These are phyloP conservation scores for Neodon shergylaensis DNA, from an alignment of 2,113 vertebrate species.

Conservation along the genomic window DNA sequence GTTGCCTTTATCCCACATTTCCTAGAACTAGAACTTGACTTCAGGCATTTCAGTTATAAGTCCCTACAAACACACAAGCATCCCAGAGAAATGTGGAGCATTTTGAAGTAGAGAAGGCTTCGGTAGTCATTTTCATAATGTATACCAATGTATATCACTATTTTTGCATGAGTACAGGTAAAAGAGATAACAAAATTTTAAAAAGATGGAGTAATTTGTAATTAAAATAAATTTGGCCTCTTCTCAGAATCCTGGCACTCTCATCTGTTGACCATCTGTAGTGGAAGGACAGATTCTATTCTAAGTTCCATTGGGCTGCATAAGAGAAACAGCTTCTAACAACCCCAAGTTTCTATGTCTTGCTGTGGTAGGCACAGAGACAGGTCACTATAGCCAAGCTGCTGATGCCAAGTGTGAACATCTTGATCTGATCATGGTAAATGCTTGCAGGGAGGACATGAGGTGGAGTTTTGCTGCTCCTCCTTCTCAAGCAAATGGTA, in stretches of 20 bases:
- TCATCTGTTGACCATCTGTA: conserved; percentile 80
- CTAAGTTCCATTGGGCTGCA: conserved; percentile 12
- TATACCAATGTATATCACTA: conserved; percentile 79
- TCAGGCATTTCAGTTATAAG: conserved; percentile 82
- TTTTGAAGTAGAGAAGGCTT: conserved; percentile 72
- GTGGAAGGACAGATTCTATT: conserved; percentile 75
- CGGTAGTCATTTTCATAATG: conserved; percentile 80
- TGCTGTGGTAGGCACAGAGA: conserved; percentile 48
- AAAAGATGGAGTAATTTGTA: conserved; percentile 76
- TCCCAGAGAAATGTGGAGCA: conserved; percentile 74
- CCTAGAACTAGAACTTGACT: conserved; percentile 84
- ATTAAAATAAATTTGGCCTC: conserved; percentile 81
- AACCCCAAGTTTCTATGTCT: conserved; percentile 45
- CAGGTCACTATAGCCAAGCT: not conserved
- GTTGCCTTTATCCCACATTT: conserved; percentile 80
- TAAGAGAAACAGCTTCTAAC: conserved; percentile 51
- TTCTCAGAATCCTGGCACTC: conserved; percentile 73
- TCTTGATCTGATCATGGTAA: not conserved
- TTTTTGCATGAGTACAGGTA: conserved; percentile 75
- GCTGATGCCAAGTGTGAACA: not conserved
- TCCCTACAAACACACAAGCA: conserved; percentile 77
- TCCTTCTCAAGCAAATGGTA: conserved; percentile 66
- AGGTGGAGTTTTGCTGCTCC: conserved; percentile 1
- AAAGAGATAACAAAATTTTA: conserved; percentile 67
- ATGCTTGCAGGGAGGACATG: not conserved